phyloP scores from a whole-genome alignment of 2,113 vertebrate genomes.

The Nesogale talazaci region DNA sequence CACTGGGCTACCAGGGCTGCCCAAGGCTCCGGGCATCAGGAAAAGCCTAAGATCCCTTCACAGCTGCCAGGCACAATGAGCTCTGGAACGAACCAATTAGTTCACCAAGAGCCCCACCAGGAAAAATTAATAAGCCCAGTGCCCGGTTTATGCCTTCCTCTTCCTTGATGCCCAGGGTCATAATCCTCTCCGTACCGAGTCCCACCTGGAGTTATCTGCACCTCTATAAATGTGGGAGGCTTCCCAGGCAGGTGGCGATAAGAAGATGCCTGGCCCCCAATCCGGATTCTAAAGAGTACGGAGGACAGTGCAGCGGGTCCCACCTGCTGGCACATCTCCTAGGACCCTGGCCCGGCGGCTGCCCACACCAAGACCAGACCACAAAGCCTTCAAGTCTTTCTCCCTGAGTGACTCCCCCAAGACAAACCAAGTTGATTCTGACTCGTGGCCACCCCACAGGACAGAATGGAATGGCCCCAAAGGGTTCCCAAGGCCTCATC shows the following conservation, averaged over 20 bases:
- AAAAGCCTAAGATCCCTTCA: not conserved
- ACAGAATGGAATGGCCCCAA: too few relatives aligned
- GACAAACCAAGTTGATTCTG: not conserved
- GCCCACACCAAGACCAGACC: too few relatives aligned
- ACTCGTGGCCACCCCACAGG: not conserved
- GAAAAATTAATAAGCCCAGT: slow-evolving; percentile 41
- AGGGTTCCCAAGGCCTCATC: too few relatives aligned
- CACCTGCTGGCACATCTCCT: not conserved
- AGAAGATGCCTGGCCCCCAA: not conserved
- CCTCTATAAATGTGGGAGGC: not conserved
- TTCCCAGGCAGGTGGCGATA: not conserved
- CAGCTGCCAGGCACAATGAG: not conserved
- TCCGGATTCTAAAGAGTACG: not conserved
- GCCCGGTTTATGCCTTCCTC: slow-evolving; percentile 71
- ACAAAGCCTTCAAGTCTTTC: not conserved
- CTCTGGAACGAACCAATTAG: not conserved
- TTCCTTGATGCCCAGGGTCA: slow-evolving; percentile 55
- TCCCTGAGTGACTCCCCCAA: not conserved
- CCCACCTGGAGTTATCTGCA: slow-evolving; percentile 36
- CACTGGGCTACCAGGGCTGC: too few relatives aligned
- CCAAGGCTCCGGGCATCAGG: not conserved
- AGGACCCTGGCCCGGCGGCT: not conserved
- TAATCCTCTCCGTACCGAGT: not conserved
- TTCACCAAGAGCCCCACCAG: slow-evolving; percentile 36
- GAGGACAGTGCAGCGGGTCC: rapidly evolving